Evolutionary conservation across 1,140 invertebrate genomes (phyloP).

Genomic region (Leptonema lineaticorne): DNA sequence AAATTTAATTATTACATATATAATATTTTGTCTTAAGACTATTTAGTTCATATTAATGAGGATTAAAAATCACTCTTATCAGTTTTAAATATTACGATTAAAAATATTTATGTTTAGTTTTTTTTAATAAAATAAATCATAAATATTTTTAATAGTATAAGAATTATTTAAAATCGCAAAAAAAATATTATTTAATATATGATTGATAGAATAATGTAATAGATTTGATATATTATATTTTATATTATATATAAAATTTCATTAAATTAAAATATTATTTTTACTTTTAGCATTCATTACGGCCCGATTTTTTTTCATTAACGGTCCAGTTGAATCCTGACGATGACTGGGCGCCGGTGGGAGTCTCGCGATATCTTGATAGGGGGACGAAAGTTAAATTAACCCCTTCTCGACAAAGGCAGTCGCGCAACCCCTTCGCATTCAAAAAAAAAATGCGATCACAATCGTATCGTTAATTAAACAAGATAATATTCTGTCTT

Average conservation of each 20-base stretch:
- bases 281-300: neutral
- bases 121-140: too few relatives aligned
- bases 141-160: too few relatives aligned
- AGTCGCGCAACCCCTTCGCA: slow-evolving; percentile 22
- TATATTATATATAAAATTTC: neutral
- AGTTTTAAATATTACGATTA: too few relatives aligned
- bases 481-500: slow-evolving; percentile 28
- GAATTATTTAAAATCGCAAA: too few relatives aligned
- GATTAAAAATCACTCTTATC: too few relatives aligned
- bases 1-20: too few relatives aligned
- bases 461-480: slow-evolving; percentile 32
- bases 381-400: slow-evolving; percentile 30
- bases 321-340: slow-evolving; percentile 1
- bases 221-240: too few relatives aligned
- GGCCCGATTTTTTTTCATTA: neutral
- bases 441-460: slow-evolving; percentile 23
- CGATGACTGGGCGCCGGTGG: slow-evolving; percentile 1
- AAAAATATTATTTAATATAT: too few relatives aligned
- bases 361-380: neutral
- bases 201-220: too few relatives aligned
- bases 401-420: slow-evolving; percentile 23
- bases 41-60: too few relatives aligned
- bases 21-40: too few relatives aligned
- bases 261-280: neutral
- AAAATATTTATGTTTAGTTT: too few relatives aligned